Evolutionary conservation across 2,888 invertebrate species (phyloP).

Genomic region (Papilio demoleus): DNA sequence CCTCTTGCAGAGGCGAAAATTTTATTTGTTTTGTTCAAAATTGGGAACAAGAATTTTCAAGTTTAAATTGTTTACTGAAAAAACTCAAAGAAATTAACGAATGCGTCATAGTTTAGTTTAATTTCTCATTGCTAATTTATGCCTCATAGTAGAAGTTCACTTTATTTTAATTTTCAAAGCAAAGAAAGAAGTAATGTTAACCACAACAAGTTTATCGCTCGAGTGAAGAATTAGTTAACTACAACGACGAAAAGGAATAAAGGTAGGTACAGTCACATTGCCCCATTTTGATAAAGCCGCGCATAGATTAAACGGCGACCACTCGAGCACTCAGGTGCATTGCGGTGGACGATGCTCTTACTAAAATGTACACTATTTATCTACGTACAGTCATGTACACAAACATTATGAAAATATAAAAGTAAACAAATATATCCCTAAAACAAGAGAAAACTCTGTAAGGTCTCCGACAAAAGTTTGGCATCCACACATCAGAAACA

Average conservation of each 20-base stretch:
- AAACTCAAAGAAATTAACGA: not conserved
- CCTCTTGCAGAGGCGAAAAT: no score
- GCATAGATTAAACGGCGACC: slow-evolving; percentile 73
- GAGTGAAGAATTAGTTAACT: slow-evolving; percentile 58
- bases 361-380: not conserved
- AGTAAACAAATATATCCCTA: slow-evolving; percentile 43
- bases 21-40: no score
- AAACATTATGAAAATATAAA: not conserved
- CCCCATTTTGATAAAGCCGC: slow-evolving; percentile 80
- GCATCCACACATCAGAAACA: slow-evolving; percentile 67
- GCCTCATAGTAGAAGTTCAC: slow-evolving; percentile 34
- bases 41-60: no score
- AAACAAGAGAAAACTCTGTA: slow-evolving; percentile 72
- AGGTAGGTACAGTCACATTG: slow-evolving; percentile 71
- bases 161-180: slow-evolving; percentile 22
- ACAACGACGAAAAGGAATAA: slow-evolving; percentile 55
- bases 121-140: not conserved
- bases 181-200: slow-evolving; percentile 51
- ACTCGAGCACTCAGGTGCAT: slow-evolving; percentile 58
- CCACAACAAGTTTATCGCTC: slow-evolving; percentile 59
- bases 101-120: not conserved
- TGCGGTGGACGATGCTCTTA: slow-evolving; percentile 47
- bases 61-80: no score
- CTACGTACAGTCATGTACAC: slow-evolving; percentile 4
- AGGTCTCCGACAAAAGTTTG: slow-evolving; percentile 75